Percentiles rank a stretch among this genome's conserved stretches.
These are phyloP conservation scores for Cyphomyrmex costatus DNA, from an alignment of 1,140 invertebrate species.

Conservation along the genomic window DNA sequence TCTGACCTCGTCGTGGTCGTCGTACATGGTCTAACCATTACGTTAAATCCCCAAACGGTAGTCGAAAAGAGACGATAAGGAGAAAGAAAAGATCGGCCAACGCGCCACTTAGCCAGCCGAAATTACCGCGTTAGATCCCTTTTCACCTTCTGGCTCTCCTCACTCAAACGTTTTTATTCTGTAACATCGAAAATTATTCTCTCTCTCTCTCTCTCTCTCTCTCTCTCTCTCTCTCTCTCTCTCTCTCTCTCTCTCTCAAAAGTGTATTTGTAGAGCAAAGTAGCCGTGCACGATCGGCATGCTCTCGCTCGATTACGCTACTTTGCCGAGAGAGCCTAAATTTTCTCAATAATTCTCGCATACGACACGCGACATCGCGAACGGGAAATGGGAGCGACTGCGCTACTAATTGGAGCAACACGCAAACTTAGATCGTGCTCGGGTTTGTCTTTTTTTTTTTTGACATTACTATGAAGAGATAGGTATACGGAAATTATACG, in stretches of 20 bases:
- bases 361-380: slow-evolving; percentile 42
- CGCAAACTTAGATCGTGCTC: slow-evolving; percentile 24
- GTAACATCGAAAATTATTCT: slow-evolving; percentile 58
- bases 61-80: slow-evolving; percentile 63
- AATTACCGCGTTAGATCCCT: slow-evolving; percentile 48
- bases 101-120: slow-evolving; percentile 35
- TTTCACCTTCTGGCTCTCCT: not conserved
- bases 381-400: slow-evolving; percentile 24
- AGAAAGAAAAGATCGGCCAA: slow-evolving; percentile 11
- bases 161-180: not conserved
- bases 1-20: slow-evolving; percentile 71
- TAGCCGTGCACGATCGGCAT: slow-evolving; percentile 41
- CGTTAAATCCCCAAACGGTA: slow-evolving; percentile 69
- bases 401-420: slow-evolving; percentile 35
- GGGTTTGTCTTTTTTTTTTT: slow-evolving; percentile 4
- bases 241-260: too few species aligned
- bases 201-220: not conserved
- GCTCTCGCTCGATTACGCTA: slow-evolving; percentile 46
- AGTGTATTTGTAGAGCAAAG: slow-evolving; percentile 60
- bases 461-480: slow-evolving; percentile 19
- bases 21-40: slow-evolving; percentile 71
- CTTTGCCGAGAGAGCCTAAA: slow-evolving; percentile 20
- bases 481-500: slow-evolving; percentile 25
- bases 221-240: not conserved
- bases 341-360: slow-evolving; percentile 60